These are phyloP conservation scores for Illadopsis cleaveri DNA, from an alignment of 2,113 vertebrate genomes.

Conservation along the genomic window DNA sequence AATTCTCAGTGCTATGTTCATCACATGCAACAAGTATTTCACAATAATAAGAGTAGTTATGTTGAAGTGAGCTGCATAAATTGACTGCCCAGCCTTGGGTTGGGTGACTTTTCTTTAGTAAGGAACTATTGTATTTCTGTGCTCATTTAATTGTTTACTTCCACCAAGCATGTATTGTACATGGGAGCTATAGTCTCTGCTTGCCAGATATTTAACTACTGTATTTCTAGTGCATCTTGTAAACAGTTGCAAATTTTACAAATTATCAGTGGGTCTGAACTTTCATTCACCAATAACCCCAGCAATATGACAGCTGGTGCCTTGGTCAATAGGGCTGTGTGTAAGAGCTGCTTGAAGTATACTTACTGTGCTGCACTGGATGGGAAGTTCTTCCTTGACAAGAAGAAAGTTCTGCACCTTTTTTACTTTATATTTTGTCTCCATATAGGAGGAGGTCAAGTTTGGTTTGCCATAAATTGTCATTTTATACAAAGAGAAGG, in stretches of 20 bases:
- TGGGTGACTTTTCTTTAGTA: neutral
- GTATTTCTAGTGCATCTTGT: neutral
- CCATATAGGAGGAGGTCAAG: neutral
- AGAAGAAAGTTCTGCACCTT: neutral
- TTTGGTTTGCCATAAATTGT: neutral
- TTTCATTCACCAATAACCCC: neutral
- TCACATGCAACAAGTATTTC: slow-evolving; percentile 5
- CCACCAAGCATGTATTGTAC: neutral
- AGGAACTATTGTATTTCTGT: neutral
- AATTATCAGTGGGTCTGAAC: neutral
- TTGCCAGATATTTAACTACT: neutral
- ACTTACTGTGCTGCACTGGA: neutral
- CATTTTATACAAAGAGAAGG: neutral
- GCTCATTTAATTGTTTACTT: neutral
- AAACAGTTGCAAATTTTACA: neutral
- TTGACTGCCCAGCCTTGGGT: neutral
- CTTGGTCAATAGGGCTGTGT: neutral
- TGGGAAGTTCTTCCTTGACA: neutral
- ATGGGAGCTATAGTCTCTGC: neutral
- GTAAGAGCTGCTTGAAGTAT: neutral
- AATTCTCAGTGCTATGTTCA: neutral
- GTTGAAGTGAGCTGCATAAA: neutral
- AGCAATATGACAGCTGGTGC: neutral
- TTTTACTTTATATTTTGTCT: neutral
- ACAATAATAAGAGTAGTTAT: neutral